Conservation (phyloP, 2,888 invertebrate genomes). For the Boloria selene region DNA sequence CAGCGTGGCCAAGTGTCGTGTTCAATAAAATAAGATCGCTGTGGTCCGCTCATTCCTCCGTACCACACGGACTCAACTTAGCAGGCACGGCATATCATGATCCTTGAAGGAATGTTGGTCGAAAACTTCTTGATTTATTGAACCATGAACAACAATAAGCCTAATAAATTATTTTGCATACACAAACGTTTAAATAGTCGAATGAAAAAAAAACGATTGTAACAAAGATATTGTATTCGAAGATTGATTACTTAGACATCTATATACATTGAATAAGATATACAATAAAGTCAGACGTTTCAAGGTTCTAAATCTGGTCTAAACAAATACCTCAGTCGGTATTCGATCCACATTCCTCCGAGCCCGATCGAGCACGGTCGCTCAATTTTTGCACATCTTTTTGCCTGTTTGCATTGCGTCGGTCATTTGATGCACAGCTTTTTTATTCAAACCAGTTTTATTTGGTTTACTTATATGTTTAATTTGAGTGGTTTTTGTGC, state of each 20-base stretch:
- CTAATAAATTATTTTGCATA: no score
- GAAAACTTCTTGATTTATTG: constrained; percentile 30
- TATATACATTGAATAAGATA: constrained; percentile 18
- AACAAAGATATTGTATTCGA: background rate
- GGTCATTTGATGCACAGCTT: constrained; percentile 66
- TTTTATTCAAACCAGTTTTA: constrained; percentile 52
- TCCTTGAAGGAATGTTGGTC: constrained; percentile 61
- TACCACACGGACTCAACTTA: constrained; percentile 90
- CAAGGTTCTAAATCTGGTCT: constrained; percentile 43
- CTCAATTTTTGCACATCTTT: constrained; percentile 70
- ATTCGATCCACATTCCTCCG: constrained; percentile 70
- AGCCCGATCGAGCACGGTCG: constrained; percentile 60
- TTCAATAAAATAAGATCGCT: constrained; percentile 94
- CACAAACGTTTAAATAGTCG: background rate
- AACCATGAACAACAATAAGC: background rate
- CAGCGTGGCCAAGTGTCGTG: constrained; percentile 88
- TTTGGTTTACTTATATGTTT: constrained; percentile 56
- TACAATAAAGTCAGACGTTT: constrained; percentile 34
- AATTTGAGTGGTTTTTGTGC: constrained; percentile 41
- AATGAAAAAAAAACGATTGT: background rate
- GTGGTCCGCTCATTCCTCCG: constrained; percentile 90
- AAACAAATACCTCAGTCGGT: constrained; percentile 50
- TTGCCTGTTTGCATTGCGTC: constrained; percentile 67
- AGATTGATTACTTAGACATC: background rate
- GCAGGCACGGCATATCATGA: constrained; percentile 79